A percentile compares a stretch with the other conserved stretches of the same genome.
Conservation (phyloP, 2,888 invertebrate genomes). For the Drosophila pseudotakahashii region DNA sequence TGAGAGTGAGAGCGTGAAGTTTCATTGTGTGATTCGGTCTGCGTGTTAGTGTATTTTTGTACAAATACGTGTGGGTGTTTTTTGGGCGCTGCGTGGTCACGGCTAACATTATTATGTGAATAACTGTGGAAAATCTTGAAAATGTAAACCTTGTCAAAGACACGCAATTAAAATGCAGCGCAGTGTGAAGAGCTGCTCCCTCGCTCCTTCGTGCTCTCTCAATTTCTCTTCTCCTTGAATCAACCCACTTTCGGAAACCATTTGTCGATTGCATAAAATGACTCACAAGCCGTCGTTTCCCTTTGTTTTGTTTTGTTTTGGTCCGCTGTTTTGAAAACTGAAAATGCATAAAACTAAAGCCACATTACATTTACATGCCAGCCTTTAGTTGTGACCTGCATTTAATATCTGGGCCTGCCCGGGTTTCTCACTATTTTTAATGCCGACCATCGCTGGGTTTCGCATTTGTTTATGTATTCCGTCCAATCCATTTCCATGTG, state of each 20-base stretch:
- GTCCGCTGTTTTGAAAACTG: constrained; percentile 26
- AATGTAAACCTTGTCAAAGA: constrained; percentile 65
- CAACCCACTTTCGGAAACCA: constrained; percentile 59
- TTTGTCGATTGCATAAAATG: constrained; percentile 72
- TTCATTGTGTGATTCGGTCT: constrained; percentile 40
- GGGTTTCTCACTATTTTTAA: constrained; percentile 66
- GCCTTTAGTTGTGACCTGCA: constrained; percentile 54
- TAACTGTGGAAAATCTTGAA: constrained; percentile 64
- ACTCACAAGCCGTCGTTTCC: constrained; percentile 59
- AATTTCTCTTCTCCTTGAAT: constrained; percentile 38
- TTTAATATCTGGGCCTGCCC: constrained; percentile 63
- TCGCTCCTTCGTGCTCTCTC: constrained; percentile 2
- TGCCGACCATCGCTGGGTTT: constrained; percentile 41
- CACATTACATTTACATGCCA: constrained; percentile 10
- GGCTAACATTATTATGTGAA: constrained; percentile 60
- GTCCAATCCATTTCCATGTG: constrained; percentile 10
- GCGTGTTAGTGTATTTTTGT: constrained; percentile 18
- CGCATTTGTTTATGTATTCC: constrained; percentile 50
- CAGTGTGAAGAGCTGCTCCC: constrained; percentile 47
- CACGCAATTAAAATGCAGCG: constrained; percentile 60
- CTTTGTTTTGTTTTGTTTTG: constrained; percentile 64
- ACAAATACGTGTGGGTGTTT: constrained; percentile 21
- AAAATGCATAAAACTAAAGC: constrained; percentile 2
- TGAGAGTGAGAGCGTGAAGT: constrained; percentile 64
- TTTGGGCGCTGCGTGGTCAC: constrained; percentile 61